A percentile compares a stretch with the other conserved stretches of the same genome.
Evolutionary conservation across 1,140 invertebrate species (phyloP).

Genomic region (Drosophila sucinea): DNA sequence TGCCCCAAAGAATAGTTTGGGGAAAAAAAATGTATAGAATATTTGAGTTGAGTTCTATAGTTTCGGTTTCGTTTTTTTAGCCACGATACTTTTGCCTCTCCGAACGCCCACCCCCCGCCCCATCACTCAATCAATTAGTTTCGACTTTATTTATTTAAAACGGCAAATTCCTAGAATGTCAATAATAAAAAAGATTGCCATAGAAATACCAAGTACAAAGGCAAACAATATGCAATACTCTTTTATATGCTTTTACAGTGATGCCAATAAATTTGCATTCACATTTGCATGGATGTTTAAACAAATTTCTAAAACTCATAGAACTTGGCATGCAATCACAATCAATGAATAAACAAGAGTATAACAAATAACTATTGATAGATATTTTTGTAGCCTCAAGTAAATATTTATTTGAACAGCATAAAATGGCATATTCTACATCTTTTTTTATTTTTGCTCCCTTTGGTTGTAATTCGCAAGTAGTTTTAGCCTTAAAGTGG

Average conservation of each 20-base stretch:
- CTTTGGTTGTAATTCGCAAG: no score
- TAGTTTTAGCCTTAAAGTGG: no score
- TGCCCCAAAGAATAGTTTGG: background rate
- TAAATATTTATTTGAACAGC: no score
- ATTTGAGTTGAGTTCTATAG: background rate
- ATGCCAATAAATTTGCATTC: background rate
- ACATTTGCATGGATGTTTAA: background rate
- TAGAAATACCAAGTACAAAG: conserved; percentile 19
- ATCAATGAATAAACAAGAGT: no score
- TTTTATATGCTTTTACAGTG: conserved; percentile 37
- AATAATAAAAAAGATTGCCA: conserved; percentile 13
- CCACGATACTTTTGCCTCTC: background rate
- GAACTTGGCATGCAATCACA: no score
- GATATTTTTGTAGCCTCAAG: no score
- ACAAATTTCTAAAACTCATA: no score
- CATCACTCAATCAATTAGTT: conserved; percentile 22
- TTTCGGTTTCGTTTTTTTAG: background rate
- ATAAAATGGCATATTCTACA: no score
- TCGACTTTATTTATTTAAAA: conserved; percentile 21
- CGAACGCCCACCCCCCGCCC: no score
- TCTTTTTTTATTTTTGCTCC: no score
- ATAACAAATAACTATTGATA: no score
- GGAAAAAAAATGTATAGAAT: background rate
- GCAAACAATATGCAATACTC: conserved; percentile 21
- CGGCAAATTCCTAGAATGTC: conserved; percentile 6